Percentiles rank a stretch among this genome's conserved stretches.
Evolutionary conservation across 2,797 vertebrate genomes (phyloP).

Genomic region (Pteropus rufus): DNA sequence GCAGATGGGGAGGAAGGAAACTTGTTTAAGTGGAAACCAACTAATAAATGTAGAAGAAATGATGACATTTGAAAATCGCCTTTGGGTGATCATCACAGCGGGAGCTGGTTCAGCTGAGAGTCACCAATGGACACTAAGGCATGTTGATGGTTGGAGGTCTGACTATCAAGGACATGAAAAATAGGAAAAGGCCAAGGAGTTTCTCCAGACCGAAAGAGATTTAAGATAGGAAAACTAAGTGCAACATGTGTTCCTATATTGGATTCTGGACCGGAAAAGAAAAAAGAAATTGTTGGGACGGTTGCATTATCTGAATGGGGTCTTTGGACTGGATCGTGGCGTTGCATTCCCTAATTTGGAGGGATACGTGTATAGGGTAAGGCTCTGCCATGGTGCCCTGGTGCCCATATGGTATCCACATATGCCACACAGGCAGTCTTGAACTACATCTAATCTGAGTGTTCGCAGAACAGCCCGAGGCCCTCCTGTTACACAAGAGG

Average conservation of each 20-base stretch:
- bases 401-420: too few species aligned
- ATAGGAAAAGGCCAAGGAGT: background rate
- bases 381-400: background rate
- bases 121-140: background rate
- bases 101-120: background rate
- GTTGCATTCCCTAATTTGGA: background rate
- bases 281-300: background rate
- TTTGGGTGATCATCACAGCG: background rate
- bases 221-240: background rate
- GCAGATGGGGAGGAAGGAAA: background rate
- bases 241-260: background rate
- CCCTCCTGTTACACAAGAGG: background rate
- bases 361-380: background rate
- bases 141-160: background rate
- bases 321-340: background rate
- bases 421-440: background rate
- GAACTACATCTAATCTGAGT: background rate
- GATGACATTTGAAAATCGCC: background rate
- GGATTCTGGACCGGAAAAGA: background rate
- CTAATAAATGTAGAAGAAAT: background rate
- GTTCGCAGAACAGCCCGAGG: background rate
- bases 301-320: background rate
- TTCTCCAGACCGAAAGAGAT: background rate
- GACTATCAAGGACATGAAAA: background rate
- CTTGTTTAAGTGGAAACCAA: background rate